Conservation (phyloP, 2,113 vertebrate genomes). For the Nothoprocta perdicaria region DNA sequence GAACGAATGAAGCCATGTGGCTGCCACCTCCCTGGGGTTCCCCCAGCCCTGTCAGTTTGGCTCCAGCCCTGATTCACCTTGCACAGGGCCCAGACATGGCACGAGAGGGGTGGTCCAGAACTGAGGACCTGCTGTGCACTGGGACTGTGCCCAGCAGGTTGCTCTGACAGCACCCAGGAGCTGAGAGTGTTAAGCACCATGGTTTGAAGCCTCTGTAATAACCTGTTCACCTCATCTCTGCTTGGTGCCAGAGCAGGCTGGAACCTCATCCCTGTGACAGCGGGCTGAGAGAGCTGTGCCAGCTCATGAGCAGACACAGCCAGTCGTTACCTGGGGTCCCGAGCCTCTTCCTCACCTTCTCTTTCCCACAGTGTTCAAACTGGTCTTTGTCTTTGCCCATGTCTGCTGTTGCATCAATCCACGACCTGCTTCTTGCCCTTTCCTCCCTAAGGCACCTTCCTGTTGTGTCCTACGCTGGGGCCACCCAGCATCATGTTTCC, state of each 20-base stretch:
- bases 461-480: not conserved
- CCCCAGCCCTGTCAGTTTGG: not conserved
- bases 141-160: not conserved
- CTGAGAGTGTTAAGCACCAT: not conserved
- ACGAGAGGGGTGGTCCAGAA: not conserved
- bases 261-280: not conserved
- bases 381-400: constrained; percentile 1
- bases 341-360: not conserved
- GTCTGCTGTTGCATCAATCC: not conserved
- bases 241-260: not conserved
- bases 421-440: constrained; percentile 21
- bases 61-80: not conserved
- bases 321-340: not conserved
- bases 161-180: not conserved
- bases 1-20: not conserved
- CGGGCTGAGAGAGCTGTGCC: not conserved
- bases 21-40: not conserved
- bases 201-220: not conserved
- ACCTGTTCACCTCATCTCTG: not conserved
- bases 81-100: not conserved
- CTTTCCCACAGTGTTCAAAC: not conserved
- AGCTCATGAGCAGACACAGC: not conserved
- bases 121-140: not conserved
- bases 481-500: not conserved
- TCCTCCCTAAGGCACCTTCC: not conserved